Percentiles rank a stretch among this genome's conserved stretches.
These are phyloP conservation scores for Nymphicus hollandicus DNA, from an alignment of 2,113 vertebrate genomes.

Conservation along the genomic window DNA sequence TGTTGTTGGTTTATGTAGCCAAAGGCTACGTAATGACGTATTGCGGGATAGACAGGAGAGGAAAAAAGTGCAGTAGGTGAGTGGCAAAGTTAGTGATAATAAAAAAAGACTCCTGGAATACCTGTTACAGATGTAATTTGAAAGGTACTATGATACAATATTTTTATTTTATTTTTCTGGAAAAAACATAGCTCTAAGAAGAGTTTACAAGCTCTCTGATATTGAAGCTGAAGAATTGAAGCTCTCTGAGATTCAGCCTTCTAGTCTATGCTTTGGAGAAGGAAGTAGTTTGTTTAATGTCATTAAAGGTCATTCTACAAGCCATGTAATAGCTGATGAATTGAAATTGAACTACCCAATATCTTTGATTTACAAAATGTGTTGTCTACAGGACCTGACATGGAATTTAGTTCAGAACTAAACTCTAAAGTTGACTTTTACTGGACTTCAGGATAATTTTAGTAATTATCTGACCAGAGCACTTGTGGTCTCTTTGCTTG, in stretches of 20 bases:
- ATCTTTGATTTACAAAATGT: not conserved
- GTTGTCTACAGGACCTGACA: not conserved
- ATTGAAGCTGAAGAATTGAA: not conserved
- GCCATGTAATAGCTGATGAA: not conserved
- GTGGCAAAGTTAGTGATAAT: not conserved
- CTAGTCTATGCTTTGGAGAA: not conserved
- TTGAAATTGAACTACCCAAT: not conserved
- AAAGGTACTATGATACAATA: not conserved
- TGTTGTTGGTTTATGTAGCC: not conserved
- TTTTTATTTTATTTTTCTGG: not conserved
- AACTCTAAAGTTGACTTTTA: not conserved
- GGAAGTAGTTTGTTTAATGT: not conserved
- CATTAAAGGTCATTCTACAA: not conserved
- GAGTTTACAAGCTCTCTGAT: not conserved
- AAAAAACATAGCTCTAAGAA: not conserved
- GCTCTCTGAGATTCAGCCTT: not conserved
- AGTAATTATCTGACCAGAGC: not conserved
- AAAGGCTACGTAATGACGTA: not conserved
- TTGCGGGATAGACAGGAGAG: not conserved
- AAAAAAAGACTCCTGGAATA: not conserved
- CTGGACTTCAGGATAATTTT: not conserved
- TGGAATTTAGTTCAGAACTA: not conserved
- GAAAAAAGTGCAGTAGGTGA: not conserved
- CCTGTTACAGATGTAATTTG: not conserved
- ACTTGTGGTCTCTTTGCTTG: not conserved